phyloP scores from a whole-genome alignment of 2,888 invertebrate species.

The Sylvicola fuscatus region DNA sequence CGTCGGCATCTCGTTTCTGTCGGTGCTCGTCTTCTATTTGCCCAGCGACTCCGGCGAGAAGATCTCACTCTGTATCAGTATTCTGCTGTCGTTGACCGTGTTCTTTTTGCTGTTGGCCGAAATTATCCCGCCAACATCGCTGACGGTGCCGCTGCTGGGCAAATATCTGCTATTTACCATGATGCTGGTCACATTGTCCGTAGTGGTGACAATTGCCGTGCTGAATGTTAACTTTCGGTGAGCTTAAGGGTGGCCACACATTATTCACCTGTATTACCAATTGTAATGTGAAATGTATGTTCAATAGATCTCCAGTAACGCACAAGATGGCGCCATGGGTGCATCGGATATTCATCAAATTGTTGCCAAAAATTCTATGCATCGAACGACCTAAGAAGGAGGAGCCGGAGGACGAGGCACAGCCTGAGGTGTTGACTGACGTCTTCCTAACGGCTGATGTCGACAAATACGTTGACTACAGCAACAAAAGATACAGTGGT shows the following conservation, averaged over 20 bases:
- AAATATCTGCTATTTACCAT: constrained; percentile 87
- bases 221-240: constrained; percentile 74
- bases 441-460: constrained; percentile 48
- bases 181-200: constrained; percentile 83
- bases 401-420: constrained; percentile 34
- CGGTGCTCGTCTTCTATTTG: constrained; percentile 91
- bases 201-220: constrained; percentile 84
- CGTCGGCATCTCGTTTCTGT: constrained; percentile 90
- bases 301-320: constrained; percentile 60
- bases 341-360: constrained; percentile 62
- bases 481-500: constrained; percentile 36
- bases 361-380: constrained; percentile 67
- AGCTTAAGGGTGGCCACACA: constrained; percentile 4
- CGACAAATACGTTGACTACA: constrained; percentile 41
- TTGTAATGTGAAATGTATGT: neutral
- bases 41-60: constrained; percentile 97
- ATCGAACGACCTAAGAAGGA: constrained; percentile 77
- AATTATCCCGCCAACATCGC: constrained; percentile 85
- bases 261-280: neutral
- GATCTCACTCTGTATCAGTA: constrained; percentile 88
- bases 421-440: constrained; percentile 52
- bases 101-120: constrained; percentile 85
- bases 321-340: constrained; percentile 88
- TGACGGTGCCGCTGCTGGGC: constrained; percentile 78
- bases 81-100: constrained; percentile 80